These are phyloP conservation scores for Cuculus canorus DNA, from an alignment of 2,797 vertebrate species.

Conservation along the genomic window DNA sequence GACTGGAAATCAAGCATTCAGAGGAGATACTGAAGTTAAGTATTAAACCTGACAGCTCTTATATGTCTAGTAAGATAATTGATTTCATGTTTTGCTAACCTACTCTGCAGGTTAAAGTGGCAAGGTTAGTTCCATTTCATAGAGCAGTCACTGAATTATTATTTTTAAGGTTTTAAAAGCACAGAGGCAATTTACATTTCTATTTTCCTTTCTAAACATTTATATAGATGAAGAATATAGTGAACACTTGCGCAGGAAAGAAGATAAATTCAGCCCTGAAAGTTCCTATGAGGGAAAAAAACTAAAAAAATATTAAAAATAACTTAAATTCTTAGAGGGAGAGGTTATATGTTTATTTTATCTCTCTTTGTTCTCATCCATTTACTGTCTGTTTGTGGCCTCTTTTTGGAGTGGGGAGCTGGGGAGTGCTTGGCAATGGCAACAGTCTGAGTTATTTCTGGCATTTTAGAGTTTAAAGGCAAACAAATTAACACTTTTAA, in stretches of 20 bases:
- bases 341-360: neutral
- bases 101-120: slow-evolving; percentile 21
- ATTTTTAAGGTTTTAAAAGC: neutral
- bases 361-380: neutral
- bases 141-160: neutral
- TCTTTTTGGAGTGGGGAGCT: neutral
- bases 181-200: slow-evolving; percentile 15
- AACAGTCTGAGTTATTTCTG: neutral
- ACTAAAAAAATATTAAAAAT: neutral
- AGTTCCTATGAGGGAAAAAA: neutral
- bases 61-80: slow-evolving; percentile 39
- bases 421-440: neutral
- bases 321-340: neutral
- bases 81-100: slow-evolving; percentile 55
- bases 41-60: slow-evolving; percentile 31
- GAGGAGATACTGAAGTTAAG: neutral
- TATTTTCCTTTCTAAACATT: slow-evolving; percentile 22
- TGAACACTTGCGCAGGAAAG: neutral
- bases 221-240: neutral
- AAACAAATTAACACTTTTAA: neutral
- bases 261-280: neutral
- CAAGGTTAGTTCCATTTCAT: neutral
- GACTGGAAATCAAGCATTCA: slow-evolving; percentile 53
- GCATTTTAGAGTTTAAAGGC: neutral
- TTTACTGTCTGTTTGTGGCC: neutral